These are phyloP conservation scores for Xiphorhynchus elegans DNA, from an alignment of 2,113 vertebrate genomes.

Conservation along the genomic window DNA sequence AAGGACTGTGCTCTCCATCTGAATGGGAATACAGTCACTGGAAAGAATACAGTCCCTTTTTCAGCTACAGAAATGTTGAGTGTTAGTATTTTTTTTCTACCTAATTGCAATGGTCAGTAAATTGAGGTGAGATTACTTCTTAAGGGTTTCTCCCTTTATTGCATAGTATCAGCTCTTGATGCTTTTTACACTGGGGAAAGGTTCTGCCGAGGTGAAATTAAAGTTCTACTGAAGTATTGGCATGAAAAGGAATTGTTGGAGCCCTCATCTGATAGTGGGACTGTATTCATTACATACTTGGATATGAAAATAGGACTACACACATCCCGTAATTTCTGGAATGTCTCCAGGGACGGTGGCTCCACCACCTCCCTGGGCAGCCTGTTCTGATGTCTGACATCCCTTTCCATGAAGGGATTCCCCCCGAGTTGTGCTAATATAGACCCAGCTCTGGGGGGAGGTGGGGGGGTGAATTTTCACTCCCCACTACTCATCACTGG, in stretches of 20 bases:
- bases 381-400: not conserved
- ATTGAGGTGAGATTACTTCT: not conserved
- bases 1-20: not conserved
- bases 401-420: not conserved
- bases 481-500: not conserved
- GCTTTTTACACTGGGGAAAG: not conserved
- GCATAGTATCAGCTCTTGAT: not conserved
- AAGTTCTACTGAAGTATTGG: not conserved
- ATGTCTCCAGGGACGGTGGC: not conserved
- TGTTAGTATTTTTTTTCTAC: accelerated
- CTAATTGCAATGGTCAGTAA: not conserved
- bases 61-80: not conserved
- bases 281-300: not conserved
- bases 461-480: too few relatives aligned
- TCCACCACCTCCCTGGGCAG: not conserved
- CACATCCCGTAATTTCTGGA: not conserved
- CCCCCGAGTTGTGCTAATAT: not conserved
- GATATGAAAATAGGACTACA: not conserved
- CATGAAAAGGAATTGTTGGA: not conserved
- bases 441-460: not conserved
- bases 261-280: not conserved
- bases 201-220: not conserved
- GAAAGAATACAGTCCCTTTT: not conserved
- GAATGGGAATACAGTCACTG: not conserved
- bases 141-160: not conserved